These are phyloP conservation scores for Merluccius polli DNA, from an alignment of 2,797 vertebrate species.

Conservation along the genomic window DNA sequence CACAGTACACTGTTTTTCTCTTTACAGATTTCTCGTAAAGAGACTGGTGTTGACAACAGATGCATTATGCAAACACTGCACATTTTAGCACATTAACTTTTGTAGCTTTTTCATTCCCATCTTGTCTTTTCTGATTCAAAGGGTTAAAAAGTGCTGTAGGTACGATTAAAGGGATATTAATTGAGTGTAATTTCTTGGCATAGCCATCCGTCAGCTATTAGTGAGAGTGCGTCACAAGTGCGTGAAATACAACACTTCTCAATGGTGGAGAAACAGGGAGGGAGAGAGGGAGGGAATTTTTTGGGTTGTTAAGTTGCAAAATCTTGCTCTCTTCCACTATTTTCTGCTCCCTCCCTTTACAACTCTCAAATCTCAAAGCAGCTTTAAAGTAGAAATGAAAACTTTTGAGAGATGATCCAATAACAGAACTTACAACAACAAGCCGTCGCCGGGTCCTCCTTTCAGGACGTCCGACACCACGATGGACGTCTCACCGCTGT, in stretches of 20 bases:
- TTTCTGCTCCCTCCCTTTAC: too few relatives aligned
- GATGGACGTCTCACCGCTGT: constrained; percentile 90
- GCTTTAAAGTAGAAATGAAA: background rate
- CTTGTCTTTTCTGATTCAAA: background rate
- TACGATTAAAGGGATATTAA: background rate
- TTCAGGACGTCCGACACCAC: constrained; percentile 92
- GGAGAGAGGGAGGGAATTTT: background rate
- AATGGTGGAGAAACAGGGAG: too few relatives aligned
- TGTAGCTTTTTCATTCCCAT: too few relatives aligned
- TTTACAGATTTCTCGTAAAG: background rate
- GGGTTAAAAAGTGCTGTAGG: background rate
- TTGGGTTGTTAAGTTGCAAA: too few relatives aligned
- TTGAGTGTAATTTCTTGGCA: background rate
- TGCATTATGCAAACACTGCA: background rate
- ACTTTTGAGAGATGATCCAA: background rate
- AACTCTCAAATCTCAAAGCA: too few relatives aligned
- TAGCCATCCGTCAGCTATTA: too few relatives aligned
- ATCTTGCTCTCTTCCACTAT: too few relatives aligned
- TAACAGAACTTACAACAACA: constrained; percentile 84
- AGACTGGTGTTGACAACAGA: background rate
- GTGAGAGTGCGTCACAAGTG: too few relatives aligned
- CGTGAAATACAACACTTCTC: too few relatives aligned
- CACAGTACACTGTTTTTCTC: background rate
- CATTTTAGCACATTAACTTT: background rate
- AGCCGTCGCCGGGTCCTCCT: constrained; percentile 89